A percentile compares a stretch with the other conserved stretches of the same genome.
Evolutionary conservation across 2,888 invertebrate genomes (phyloP).

Genomic region (Volucella inanis): DNA sequence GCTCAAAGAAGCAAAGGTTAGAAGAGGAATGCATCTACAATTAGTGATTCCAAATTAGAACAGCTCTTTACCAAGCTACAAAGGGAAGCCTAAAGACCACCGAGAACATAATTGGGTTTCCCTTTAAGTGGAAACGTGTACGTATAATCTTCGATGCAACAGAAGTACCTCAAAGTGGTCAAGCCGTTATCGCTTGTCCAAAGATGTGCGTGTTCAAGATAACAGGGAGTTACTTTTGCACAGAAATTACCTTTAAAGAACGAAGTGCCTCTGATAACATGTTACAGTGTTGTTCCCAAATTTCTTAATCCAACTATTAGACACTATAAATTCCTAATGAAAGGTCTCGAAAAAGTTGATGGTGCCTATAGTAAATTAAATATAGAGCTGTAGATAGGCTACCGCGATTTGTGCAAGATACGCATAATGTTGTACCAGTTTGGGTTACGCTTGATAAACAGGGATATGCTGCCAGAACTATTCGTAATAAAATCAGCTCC

Average conservation of each 20-base stretch:
- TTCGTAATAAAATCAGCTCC: conserved; percentile 91
- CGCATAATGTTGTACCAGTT: conserved; percentile 95
- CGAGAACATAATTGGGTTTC: conserved; percentile 86
- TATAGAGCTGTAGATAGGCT: conserved; percentile 87
- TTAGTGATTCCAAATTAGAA: not conserved
- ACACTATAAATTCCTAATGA: conserved; percentile 91
- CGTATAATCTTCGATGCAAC: conserved; percentile 87
- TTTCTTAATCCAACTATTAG: conserved; percentile 92
- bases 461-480: conserved; percentile 94
- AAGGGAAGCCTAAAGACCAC: conserved; percentile 84
- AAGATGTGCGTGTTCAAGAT: conserved; percentile 94
- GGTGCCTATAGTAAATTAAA: conserved; percentile 88
- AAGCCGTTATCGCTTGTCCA: conserved; percentile 93
- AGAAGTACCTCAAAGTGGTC: conserved; percentile 85
- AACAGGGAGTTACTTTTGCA: conserved; percentile 95
- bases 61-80: conserved; percentile 80
- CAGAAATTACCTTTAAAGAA: conserved; percentile 93
- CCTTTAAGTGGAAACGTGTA: conserved; percentile 91
- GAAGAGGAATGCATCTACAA: no score
- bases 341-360: conserved; percentile 90
- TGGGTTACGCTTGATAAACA: conserved; percentile 94
- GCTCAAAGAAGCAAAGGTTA: no score
- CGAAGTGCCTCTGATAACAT: conserved; percentile 90
- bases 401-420: conserved; percentile 90
- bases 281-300: conserved; percentile 91